Evolutionary conservation across 23 tunicate species (phyloP).

Genomic region (Ascidia mentula): DNA sequence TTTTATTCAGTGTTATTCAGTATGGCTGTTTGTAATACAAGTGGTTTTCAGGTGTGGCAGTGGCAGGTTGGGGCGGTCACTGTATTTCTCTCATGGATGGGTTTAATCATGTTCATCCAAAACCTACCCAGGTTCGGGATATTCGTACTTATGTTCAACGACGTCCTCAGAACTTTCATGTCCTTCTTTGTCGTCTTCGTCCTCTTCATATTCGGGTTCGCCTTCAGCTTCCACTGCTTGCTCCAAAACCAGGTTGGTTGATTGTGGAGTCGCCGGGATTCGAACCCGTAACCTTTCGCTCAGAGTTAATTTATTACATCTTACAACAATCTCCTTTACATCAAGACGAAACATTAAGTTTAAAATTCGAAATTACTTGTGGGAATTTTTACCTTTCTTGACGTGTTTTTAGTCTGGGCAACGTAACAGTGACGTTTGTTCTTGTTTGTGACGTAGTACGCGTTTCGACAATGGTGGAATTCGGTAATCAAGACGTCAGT

Average conservation of each 20-base stretch:
- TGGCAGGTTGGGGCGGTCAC: conserved; percentile 95
- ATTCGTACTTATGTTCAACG: conserved; percentile 91
- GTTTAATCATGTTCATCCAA: conserved; percentile 87
- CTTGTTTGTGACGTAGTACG: conserved; percentile 46
- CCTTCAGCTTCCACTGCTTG: conserved; percentile 85
- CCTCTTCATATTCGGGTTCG: conserved; percentile 90
- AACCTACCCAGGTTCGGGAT: conserved; percentile 92
- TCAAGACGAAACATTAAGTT: no score
- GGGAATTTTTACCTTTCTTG: no score
- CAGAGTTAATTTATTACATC: no score
- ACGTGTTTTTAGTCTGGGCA: no score
- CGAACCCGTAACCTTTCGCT: no score
- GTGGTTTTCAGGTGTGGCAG: conserved; percentile 80
- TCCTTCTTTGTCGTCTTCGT: conserved; percentile 81
- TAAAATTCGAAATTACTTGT: no score
- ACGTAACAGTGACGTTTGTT: no score
- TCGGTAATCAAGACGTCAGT: conserved; percentile 84
- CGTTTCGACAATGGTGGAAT: conserved; percentile 87
- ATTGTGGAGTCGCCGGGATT: no score
- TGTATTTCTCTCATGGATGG: conserved; percentile 89
- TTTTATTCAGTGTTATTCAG: no score
- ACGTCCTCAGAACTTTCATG: conserved; percentile 69
- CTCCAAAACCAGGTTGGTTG: conserved; percentile 85
- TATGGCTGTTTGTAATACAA: no score
- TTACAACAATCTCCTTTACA: no score